Conservation (phyloP, 1,140 invertebrate genomes). For the Scaptomyza graminum region DNA sequence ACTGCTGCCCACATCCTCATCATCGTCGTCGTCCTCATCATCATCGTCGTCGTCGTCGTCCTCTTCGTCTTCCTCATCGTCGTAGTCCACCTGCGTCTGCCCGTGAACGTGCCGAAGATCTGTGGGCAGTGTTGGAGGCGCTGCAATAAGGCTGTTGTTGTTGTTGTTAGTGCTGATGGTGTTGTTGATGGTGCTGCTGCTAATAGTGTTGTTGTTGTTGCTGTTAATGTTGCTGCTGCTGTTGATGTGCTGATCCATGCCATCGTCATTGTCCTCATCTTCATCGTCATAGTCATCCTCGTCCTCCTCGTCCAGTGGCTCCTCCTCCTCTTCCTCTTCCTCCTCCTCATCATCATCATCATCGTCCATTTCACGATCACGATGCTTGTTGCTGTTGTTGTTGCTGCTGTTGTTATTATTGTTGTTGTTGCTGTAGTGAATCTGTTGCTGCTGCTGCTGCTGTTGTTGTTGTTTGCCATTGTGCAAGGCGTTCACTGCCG, state of each 20-base stretch:
- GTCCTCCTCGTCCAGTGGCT: conserved; percentile 41
- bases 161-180: conserved; percentile 17
- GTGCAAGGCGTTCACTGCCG: conserved; percentile 63
- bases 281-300: conserved; percentile 58
- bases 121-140: conserved; percentile 22
- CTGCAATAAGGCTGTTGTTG: conserved; percentile 43
- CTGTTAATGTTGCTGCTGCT: conserved; percentile 39
- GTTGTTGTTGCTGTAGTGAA: conserved; percentile 25
- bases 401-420: conserved; percentile 29
- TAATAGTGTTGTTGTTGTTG: no score
- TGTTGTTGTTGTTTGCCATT: conserved; percentile 67
- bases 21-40: conserved; percentile 35
- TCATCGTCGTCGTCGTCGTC: conserved; percentile 59
- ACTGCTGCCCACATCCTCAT: conserved; percentile 56
- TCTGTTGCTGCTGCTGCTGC: conserved; percentile 2
- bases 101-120: conserved; percentile 58
- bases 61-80: conserved; percentile 44
- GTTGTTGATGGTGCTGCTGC: conserved; percentile 27
- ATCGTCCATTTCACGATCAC: conserved; percentile 9
- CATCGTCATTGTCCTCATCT: conserved; percentile 62
- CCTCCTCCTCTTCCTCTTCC: conserved; percentile 22
- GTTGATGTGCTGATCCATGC: conserved; percentile 36
- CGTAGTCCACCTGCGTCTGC: conserved; percentile 42
- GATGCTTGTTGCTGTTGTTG: conserved; percentile 27
- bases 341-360: conserved; percentile 19